Conservation (phyloP, 1,140 invertebrate species). For the Drosophila fuyamai region DNA sequence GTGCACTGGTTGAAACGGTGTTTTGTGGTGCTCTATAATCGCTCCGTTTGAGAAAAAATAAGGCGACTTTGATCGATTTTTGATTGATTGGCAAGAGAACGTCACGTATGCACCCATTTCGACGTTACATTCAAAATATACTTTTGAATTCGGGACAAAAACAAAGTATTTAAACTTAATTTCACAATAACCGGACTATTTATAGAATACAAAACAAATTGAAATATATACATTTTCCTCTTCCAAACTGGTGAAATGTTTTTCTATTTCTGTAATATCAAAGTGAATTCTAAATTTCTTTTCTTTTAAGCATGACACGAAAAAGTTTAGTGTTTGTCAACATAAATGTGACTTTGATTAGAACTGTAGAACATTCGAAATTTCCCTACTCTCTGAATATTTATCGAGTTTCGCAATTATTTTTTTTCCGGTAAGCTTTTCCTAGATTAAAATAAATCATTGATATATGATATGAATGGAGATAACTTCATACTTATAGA, state of each 20-base stretch:
- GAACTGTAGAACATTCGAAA: no score
- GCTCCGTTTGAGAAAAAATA: conserved; percentile 3
- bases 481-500: neutral
- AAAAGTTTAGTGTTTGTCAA: no score
- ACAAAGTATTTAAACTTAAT: conserved; percentile 6
- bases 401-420: neutral
- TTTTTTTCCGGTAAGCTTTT: neutral
- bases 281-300: neutral
- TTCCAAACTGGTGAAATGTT: conserved; percentile 4
- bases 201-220: neutral
- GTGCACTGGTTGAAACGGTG: neutral
- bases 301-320: no score
- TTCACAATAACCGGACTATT: conserved; percentile 7
- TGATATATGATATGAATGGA: neutral
- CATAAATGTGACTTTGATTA: no score
- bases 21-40: conserved; percentile 9
- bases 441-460: neutral
- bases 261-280: neutral
- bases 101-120: conserved; percentile 34
- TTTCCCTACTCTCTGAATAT: no score
- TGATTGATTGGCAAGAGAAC: conserved; percentile 27
- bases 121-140: neutral
- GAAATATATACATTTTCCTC: neutral
- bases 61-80: conserved; percentile 42
- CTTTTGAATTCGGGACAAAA: neutral